Conservation (phyloP, 2,888 invertebrate genomes). For the Slavum lentiscoides region DNA sequence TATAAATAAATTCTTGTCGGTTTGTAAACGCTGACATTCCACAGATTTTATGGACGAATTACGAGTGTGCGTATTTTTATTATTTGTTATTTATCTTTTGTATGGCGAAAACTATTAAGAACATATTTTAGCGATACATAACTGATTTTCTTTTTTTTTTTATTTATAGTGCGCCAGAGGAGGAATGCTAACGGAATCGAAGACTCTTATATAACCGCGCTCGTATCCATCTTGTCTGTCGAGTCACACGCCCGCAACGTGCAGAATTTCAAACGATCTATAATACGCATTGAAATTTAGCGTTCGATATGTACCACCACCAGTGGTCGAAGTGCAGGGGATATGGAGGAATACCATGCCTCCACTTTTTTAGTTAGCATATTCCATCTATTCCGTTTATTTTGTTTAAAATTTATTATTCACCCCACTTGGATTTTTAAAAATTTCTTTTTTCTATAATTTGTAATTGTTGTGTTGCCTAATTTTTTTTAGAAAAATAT, state of each 20-base stretch:
- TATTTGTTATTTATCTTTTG: constrained; percentile 32
- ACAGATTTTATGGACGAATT: constrained; percentile 35
- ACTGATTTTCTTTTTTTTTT: not conserved
- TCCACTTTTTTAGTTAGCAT: too few species aligned
- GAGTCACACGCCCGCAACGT: not conserved
- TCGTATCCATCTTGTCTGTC: not conserved
- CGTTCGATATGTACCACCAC: not conserved
- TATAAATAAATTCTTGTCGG: constrained; percentile 13
- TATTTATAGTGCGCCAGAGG: not conserved
- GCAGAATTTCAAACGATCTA: not conserved
- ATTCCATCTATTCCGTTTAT: too few species aligned
- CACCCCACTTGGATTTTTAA: too few species aligned
- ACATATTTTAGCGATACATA: not conserved
- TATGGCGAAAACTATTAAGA: not conserved
- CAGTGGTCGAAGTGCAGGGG: too few species aligned
- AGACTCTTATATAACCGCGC: not conserved
- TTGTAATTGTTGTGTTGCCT: too few species aligned
- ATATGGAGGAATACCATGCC: too few species aligned
- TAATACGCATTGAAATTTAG: not conserved
- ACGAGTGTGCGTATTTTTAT: constrained; percentile 46
- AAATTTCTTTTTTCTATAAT: too few species aligned
- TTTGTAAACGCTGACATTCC: constrained; percentile 32
- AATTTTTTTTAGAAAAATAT: too few species aligned
- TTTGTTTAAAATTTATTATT: too few species aligned
- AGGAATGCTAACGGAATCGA: constrained; percentile 35